phyloP scores from a whole-genome alignment of 92 coral and sea anemone genomes.

The Micromussa lordhowensis region DNA sequence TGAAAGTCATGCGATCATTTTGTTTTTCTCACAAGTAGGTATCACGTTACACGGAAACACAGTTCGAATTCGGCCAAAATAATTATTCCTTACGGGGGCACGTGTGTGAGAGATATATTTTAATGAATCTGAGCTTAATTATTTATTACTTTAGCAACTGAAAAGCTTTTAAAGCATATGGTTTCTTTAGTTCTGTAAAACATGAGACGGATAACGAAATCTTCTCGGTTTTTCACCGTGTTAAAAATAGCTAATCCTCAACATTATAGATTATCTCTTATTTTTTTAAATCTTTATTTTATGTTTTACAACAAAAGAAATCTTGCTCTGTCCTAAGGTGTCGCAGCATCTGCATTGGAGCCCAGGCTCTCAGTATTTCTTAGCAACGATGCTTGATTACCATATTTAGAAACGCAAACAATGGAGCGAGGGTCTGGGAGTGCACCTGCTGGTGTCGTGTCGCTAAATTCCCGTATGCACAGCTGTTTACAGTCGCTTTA shows the following conservation, averaged over 20 bases:
- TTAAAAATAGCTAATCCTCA: slow-evolving; percentile 20
- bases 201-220: slow-evolving; percentile 30
- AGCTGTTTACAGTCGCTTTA: slow-evolving; percentile 61
- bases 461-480: slow-evolving; percentile 72
- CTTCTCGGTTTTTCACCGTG: slow-evolving; percentile 12
- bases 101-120: slow-evolving; percentile 46
- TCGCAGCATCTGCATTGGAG: slow-evolving; percentile 15
- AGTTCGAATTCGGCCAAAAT: slow-evolving; percentile 20
- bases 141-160: slow-evolving; percentile 45
- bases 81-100: slow-evolving; percentile 45
- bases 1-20: slow-evolving; percentile 19
- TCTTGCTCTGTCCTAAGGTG: background rate
- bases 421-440: slow-evolving; percentile 35
- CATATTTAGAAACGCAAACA: slow-evolving; percentile 50
- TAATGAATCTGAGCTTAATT: slow-evolving; percentile 49
- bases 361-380: slow-evolving; percentile 46
- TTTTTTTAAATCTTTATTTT: background rate
- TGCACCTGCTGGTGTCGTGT: slow-evolving; percentile 60
- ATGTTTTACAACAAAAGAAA: background rate
- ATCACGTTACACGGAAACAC: slow-evolving; percentile 28
- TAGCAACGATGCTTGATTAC: slow-evolving; percentile 28
- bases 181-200: slow-evolving; percentile 43
- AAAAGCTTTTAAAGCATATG: slow-evolving; percentile 43
- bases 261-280: background rate
- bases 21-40: slow-evolving; percentile 4